phyloP scores from a whole-genome alignment of 2,113 vertebrate species.

The Halichoeres trimaculatus region DNA sequence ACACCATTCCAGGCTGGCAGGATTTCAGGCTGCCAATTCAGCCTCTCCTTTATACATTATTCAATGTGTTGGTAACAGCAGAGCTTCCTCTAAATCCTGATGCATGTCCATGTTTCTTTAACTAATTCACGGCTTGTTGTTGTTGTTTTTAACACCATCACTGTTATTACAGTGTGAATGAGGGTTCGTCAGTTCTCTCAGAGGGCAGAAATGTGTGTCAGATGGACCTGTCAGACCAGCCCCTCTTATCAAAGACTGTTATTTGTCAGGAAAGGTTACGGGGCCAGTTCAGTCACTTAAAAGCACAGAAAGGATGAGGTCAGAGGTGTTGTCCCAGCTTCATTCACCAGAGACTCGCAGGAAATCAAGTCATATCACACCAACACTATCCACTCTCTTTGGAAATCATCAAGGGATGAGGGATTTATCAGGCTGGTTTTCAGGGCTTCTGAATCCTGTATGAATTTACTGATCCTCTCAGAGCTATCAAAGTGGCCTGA shows the following conservation, averaged over 20 bases:
- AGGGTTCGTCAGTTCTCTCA: constrained; percentile 3
- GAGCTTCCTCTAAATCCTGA: constrained; percentile 1
- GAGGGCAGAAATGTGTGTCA: constrained; percentile 18
- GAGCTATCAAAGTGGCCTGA: not conserved
- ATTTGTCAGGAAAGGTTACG: constrained; percentile 46
- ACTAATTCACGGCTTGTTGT: constrained; percentile 1
- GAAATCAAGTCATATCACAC: constrained; percentile 36
- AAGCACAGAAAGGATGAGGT: constrained; percentile 48
- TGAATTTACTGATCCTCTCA: not conserved
- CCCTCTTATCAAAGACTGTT: constrained; percentile 19
- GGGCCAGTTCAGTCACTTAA: constrained; percentile 28
- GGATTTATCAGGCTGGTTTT: constrained; percentile 1
- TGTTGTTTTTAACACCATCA: constrained; percentile 12
- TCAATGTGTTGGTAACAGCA: constrained; percentile 14
- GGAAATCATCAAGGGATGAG: constrained; percentile 3
- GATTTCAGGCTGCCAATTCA: constrained; percentile 8
- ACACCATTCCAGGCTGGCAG: constrained; percentile 1
- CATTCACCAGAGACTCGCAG: constrained; percentile 22
- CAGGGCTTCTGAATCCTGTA: not conserved
- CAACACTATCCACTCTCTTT: too few relatives aligned
- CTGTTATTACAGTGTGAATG: constrained; percentile 22
- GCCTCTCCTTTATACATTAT: constrained; percentile 17
- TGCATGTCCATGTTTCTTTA: constrained; percentile 27
- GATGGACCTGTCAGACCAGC: constrained; percentile 18
- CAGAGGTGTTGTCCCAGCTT: constrained; percentile 41